A percentile compares a stretch with the other conserved stretches of the same genome.
Conservation (phyloP, 2,888 invertebrate species). For the Bhutanitis thaidina region DNA sequence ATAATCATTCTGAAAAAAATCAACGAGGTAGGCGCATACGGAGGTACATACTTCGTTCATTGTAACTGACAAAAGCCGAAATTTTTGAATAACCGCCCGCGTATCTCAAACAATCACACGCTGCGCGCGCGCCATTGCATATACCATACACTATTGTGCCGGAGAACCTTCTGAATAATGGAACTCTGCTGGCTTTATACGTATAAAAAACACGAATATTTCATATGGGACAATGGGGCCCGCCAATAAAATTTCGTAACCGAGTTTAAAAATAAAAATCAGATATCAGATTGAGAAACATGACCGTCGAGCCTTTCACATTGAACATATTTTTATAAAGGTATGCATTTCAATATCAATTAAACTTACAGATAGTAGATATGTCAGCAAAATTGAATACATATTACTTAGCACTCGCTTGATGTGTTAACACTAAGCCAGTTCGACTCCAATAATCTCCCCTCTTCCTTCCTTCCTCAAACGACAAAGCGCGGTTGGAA, state of each 20-base stretch:
- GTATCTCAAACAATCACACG: constrained; percentile 65
- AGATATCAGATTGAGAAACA: constrained; percentile 3
- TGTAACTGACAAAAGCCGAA: constrained; percentile 58
- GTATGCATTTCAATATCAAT: not conserved
- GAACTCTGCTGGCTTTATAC: constrained; percentile 57
- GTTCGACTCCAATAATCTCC: constrained; percentile 26
- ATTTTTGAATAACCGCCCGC: constrained; percentile 63
- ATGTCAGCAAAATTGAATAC: not conserved
- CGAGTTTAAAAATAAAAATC: constrained; percentile 25
- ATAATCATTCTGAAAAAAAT: constrained; percentile 47
- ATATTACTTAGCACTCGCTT: not conserved
- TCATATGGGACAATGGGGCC: constrained; percentile 61
- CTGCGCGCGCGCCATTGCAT: constrained; percentile 72
- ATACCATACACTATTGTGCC: constrained; percentile 60
- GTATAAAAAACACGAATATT: constrained; percentile 67
- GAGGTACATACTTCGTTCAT: constrained; percentile 46
- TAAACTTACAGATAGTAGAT: not conserved
- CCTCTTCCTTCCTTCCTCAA: constrained; percentile 62
- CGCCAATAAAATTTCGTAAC: constrained; percentile 47
- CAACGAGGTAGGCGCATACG: constrained; percentile 54
- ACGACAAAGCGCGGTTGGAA: constrained; percentile 55
- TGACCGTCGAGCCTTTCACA: constrained; percentile 9
- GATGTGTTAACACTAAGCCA: constrained; percentile 25
- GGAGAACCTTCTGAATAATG: constrained; percentile 67
- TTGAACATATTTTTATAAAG: constrained; percentile 6